Evolutionary conservation across 2,888 invertebrate species (phyloP).

Genomic region (Anticlea derivata): DNA sequence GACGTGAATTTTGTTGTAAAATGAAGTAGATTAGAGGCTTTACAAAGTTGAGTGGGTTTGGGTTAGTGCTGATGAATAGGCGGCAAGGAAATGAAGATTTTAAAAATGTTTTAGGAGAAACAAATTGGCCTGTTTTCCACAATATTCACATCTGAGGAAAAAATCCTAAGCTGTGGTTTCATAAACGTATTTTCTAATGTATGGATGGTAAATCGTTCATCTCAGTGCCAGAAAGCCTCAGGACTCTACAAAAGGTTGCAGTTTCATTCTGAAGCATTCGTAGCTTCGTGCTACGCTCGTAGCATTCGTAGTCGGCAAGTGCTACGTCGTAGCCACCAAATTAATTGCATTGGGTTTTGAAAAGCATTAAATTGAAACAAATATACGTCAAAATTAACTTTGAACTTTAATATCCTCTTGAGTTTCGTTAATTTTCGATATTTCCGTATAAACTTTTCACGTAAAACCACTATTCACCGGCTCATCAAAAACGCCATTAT

Average conservation of each 20-base stretch:
- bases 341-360: too few relatives aligned
- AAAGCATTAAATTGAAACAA: too few relatives aligned
- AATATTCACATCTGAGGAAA: not conserved
- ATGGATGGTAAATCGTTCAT: too few relatives aligned
- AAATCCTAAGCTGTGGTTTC: too few relatives aligned
- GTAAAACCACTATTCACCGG: conserved; percentile 25
- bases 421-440: conserved; percentile 1
- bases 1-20: conserved; percentile 24
- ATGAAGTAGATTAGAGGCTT: conserved; percentile 22
- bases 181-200: too few relatives aligned
- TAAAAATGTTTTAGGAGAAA: not conserved
- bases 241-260: too few relatives aligned
- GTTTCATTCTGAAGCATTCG: too few relatives aligned
- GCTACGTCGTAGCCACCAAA: too few relatives aligned
- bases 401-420: not conserved
- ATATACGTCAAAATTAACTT: too few relatives aligned
- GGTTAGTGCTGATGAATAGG: not conserved
- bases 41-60: not conserved
- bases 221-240: too few relatives aligned
- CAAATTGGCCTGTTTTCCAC: not conserved
- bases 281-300: too few relatives aligned
- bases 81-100: not conserved
- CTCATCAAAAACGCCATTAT: conserved; percentile 31
- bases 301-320: too few relatives aligned
- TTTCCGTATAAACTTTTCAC: conserved; percentile 8